Percentiles rank a stretch among this genome's conserved stretches.
Evolutionary conservation across 2,888 invertebrate genomes (phyloP).

Genomic region (Lithophane leautieri): DNA sequence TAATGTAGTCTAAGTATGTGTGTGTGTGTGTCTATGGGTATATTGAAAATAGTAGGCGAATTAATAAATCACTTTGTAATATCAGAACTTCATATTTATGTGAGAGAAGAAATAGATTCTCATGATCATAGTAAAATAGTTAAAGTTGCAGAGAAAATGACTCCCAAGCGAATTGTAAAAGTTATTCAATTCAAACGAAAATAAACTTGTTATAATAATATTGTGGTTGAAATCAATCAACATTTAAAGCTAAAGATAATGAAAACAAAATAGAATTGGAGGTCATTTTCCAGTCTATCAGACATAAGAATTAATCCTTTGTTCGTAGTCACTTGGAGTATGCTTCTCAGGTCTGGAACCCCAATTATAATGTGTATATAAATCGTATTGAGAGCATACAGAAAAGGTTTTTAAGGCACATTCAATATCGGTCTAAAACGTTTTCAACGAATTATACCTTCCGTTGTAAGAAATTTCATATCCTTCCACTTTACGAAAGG

Average conservation of each 20-base stretch:
- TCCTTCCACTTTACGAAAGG: too few relatives aligned
- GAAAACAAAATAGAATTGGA: conserved; percentile 22
- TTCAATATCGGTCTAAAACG: too few relatives aligned
- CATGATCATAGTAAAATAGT: neutral
- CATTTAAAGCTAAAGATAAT: conserved; percentile 14
- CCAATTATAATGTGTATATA: too few relatives aligned
- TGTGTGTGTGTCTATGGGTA: too few relatives aligned
- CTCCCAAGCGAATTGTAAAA: neutral
- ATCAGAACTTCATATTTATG: neutral
- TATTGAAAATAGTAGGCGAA: neutral
- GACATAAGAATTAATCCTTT: too few relatives aligned
- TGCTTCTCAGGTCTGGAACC: too few relatives aligned
- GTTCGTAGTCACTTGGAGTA: too few relatives aligned
- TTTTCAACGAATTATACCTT: too few relatives aligned
- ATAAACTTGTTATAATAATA: conserved; percentile 2
- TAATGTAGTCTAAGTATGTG: too few relatives aligned
- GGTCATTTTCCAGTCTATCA: conserved; percentile 41
- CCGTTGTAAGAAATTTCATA: too few relatives aligned
- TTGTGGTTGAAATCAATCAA: conserved; percentile 31
- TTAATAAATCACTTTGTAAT: neutral
- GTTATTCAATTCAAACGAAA: conserved; percentile 4
- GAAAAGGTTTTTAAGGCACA: too few relatives aligned
- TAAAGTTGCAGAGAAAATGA: neutral
- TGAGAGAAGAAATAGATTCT: neutral
- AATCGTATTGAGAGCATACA: too few relatives aligned